Conservation (phyloP, 2,797 vertebrate genomes). For the Eulemur rubriventer region DNA sequence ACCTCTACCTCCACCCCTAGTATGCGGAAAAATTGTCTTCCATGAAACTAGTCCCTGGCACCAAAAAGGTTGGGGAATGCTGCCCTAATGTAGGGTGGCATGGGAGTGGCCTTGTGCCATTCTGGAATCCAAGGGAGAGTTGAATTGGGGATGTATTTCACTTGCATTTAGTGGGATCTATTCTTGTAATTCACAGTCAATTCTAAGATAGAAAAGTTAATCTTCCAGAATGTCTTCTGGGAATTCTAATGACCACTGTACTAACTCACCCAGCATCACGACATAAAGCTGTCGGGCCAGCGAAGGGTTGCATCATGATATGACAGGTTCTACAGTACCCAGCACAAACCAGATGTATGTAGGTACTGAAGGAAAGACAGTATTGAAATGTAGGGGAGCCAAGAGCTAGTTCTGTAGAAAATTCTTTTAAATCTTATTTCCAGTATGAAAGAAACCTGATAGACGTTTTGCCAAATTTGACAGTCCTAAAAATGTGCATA, state of each 20-base stretch:
- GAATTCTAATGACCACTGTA: neutral
- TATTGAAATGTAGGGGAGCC: neutral
- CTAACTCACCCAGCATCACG: neutral
- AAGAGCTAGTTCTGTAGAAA: neutral
- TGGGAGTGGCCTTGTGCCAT: neutral
- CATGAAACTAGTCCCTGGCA: too few species aligned
- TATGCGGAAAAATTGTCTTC: too few species aligned
- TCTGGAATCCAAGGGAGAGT: neutral
- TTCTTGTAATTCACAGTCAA: neutral
- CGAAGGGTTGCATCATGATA: too few species aligned
- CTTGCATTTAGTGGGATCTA: neutral
- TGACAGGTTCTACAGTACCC: neutral
- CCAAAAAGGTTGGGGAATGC: too few species aligned
- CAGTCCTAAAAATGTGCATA: neutral
- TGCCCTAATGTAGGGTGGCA: too few species aligned
- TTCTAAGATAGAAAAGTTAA: neutral
- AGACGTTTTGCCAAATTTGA: neutral
- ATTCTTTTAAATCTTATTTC: neutral
- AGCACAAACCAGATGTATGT: neutral
- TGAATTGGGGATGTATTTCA: neutral
- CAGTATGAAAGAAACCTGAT: neutral
- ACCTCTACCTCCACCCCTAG: accelerated
- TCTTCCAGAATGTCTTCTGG: neutral
- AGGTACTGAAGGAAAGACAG: neutral
- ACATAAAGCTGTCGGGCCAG: neutral